Evolutionary conservation across 2,113 vertebrate genomes (phyloP).

Genomic region (Steatornis caripensis): DNA sequence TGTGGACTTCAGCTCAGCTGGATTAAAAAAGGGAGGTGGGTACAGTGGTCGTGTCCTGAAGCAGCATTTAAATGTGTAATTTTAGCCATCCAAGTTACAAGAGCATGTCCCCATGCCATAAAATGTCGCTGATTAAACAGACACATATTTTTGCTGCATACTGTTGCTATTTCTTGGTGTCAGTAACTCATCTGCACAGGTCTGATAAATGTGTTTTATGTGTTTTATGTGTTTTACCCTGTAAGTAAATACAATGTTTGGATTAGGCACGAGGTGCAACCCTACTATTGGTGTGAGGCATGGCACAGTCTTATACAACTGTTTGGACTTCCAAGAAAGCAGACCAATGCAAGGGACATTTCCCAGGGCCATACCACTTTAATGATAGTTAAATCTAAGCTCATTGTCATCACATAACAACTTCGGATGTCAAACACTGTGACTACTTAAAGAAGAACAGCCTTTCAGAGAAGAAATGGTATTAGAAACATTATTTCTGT

Average conservation of each 20-base stretch:
- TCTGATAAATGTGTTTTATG: neutral
- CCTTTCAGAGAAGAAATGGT: neutral
- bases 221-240: neutral
- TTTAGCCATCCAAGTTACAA: neutral
- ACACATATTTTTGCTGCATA: neutral
- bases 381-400: neutral
- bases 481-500: neutral
- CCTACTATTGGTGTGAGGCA: neutral
- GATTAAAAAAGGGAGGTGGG: neutral
- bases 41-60: neutral
- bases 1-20: neutral
- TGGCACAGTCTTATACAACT: neutral
- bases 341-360: neutral
- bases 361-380: neutral
- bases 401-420: neutral
- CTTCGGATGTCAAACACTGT: neutral
- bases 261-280: neutral
- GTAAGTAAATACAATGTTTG: neutral
- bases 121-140: neutral
- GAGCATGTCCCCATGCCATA: accelerated
- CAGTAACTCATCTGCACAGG: neutral
- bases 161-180: neutral
- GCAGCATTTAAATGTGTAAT: neutral
- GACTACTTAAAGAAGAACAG: neutral
- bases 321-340: neutral